phyloP scores from a whole-genome alignment of 2,113 vertebrate genomes.

The Tyto alba region DNA sequence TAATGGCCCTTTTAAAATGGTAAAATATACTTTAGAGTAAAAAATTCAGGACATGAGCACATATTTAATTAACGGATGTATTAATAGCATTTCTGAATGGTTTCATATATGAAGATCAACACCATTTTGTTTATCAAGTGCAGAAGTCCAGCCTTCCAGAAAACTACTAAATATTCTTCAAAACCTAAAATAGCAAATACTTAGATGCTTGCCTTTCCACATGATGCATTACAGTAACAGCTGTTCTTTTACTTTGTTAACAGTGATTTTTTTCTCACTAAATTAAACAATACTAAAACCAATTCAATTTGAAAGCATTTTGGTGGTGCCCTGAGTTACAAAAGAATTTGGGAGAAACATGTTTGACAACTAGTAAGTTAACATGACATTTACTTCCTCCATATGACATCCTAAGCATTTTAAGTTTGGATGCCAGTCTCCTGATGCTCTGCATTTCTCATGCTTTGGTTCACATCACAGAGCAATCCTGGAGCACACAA shows the following conservation, averaged over 20 bases:
- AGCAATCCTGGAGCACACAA: not conserved
- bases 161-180: not conserved
- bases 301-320: not conserved
- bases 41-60: not conserved
- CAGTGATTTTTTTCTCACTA: not conserved
- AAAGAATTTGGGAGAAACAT: not conserved
- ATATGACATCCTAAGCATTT: not conserved
- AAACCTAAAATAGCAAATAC: not conserved
- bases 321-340: not conserved
- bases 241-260: conserved; percentile 23
- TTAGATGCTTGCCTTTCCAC: not conserved
- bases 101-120: not conserved
- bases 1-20: not conserved
- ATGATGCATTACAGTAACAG: not conserved
- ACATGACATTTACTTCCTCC: not conserved
- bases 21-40: not conserved
- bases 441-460: not conserved
- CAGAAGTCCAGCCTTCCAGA: not conserved
- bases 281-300: not conserved
- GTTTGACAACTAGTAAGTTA: not conserved
- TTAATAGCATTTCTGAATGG: not conserved
- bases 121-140: not conserved
- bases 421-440: not conserved
- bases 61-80: not conserved
- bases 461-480: not conserved